A percentile compares a stretch with the other conserved stretches of the same genome.
Evolutionary conservation across 2,888 invertebrate genomes (phyloP).

Genomic region (Parelbella ahira): DNA sequence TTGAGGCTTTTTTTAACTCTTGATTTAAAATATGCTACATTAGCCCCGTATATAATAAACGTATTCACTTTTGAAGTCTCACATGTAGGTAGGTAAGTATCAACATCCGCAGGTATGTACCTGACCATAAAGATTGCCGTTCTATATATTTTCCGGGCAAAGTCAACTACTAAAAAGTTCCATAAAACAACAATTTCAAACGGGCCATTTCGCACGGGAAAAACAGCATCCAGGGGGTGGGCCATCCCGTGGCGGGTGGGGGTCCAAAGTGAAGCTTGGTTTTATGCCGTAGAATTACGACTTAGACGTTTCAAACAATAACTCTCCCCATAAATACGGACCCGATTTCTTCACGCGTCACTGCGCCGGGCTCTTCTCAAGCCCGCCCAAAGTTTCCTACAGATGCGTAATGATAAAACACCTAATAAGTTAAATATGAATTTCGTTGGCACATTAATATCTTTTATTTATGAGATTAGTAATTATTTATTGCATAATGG

Average conservation of each 20-base stretch:
- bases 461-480: too few relatives aligned
- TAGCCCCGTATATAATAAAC: too few relatives aligned
- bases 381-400: conserved; percentile 21
- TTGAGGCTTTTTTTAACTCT: background rate
- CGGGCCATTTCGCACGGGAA: conserved; percentile 77
- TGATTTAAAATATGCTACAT: background rate
- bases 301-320: conserved; percentile 82
- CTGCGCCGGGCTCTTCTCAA: conserved; percentile 45
- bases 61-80: too few relatives aligned
- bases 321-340: conserved; percentile 75
- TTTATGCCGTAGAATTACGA: conserved; percentile 79
- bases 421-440: conserved; percentile 16
- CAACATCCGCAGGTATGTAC: conserved; percentile 29
- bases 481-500: too few relatives aligned
- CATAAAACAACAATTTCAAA: conserved; percentile 81
- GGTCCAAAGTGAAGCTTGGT: conserved; percentile 67
- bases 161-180: conserved; percentile 80
- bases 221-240: conserved; percentile 70
- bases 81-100: too few relatives aligned
- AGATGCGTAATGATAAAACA: conserved; percentile 18
- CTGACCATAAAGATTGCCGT: conserved; percentile 54
- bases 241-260: conserved; percentile 43
- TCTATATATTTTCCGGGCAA: conserved; percentile 71
- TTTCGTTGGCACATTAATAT: conserved; percentile 4
- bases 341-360: conserved; percentile 79